phyloP scores from a whole-genome alignment of 1,140 invertebrate species.

The Sarcophaga peregrina region DNA sequence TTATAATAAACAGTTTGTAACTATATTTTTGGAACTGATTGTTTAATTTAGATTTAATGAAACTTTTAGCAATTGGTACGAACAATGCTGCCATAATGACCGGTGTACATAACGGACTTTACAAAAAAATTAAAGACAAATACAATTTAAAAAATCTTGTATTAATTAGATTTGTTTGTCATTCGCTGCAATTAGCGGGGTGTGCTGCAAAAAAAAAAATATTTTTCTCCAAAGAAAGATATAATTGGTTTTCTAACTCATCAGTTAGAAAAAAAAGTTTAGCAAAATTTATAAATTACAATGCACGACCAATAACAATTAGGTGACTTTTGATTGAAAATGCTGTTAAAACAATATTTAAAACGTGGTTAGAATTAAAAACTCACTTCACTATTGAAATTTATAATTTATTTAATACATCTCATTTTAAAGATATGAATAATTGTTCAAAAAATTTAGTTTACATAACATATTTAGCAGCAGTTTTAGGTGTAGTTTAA shows the following conservation, averaged over 20 bases:
- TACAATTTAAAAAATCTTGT: conserved; percentile 15
- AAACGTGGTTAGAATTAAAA: conserved; percentile 21
- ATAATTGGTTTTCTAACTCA: conserved; percentile 15
- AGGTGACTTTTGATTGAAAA: neutral
- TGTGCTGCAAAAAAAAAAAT: neutral
- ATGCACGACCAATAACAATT: neutral
- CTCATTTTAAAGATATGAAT: neutral
- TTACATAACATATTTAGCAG: conserved; percentile 19
- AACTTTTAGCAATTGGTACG: conserved; percentile 17
- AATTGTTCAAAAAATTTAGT: conserved; percentile 22
- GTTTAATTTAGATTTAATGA: neutral
- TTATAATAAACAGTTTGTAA: no score
- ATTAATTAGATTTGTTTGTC: conserved; percentile 19
- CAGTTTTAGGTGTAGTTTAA: conserved; percentile 15
- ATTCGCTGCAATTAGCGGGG: conserved; percentile 17
- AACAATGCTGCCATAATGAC: conserved; percentile 18
- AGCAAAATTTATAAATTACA: conserved; percentile 12
- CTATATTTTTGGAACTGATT: no score
- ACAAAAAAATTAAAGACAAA: conserved; percentile 18
- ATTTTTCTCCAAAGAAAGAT: neutral
- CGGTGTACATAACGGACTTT: neutral
- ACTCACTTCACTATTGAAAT: neutral
- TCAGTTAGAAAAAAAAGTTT: conserved; percentile 5
- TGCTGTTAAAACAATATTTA: neutral
- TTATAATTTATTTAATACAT: neutral